These are phyloP conservation scores for Coremacera marginata DNA, from an alignment of 2,888 invertebrate genomes.

Conservation along the genomic window DNA sequence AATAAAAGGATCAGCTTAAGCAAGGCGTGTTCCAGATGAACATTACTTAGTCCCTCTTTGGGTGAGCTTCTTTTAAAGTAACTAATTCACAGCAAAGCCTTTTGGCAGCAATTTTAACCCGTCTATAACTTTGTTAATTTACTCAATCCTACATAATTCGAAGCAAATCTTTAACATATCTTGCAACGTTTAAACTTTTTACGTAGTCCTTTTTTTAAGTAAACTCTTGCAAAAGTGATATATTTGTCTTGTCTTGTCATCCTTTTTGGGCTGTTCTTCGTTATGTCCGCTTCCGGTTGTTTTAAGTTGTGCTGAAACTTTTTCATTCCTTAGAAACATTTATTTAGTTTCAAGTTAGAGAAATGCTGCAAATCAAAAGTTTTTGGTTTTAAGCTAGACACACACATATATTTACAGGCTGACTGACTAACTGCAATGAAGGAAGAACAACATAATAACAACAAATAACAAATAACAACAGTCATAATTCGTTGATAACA, in stretches of 20 bases:
- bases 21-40: too few species aligned
- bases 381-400: slow-evolving; percentile 8
- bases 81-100: too few species aligned
- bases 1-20: too few species aligned
- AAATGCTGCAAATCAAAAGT: slow-evolving; percentile 39
- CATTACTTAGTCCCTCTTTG: too few species aligned
- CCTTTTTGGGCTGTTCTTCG: not conserved
- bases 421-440: not conserved
- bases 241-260: not conserved
- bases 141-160: too few species aligned
- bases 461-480: not conserved
- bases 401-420: not conserved
- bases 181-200: not conserved
- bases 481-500: slow-evolving; percentile 15
- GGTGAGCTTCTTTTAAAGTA: too few species aligned
- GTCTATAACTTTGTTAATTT: too few species aligned
- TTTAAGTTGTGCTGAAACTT: slow-evolving; percentile 8
- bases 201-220: slow-evolving; percentile 13
- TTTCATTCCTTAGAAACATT: slow-evolving; percentile 8
- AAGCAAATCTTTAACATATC: not conserved
- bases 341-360: slow-evolving; percentile 21
- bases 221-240: slow-evolving; percentile 3
- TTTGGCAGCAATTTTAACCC: not conserved
- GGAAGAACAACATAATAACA: not conserved
- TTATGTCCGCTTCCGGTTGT: not conserved